Conservation (phyloP, 2,797 vertebrate genomes). For the Toxotes lorentzi region DNA sequence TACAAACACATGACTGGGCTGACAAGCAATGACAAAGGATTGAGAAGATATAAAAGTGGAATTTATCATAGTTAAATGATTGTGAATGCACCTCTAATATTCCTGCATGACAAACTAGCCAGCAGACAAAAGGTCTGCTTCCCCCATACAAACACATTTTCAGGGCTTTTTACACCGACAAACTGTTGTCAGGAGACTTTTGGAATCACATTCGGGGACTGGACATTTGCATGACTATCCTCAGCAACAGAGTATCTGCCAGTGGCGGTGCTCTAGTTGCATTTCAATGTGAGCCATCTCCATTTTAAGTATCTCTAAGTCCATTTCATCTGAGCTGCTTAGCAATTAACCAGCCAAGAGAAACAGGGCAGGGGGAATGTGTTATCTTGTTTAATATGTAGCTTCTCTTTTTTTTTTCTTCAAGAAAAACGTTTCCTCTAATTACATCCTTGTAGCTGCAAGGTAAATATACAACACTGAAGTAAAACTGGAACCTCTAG, state of each 20-base stretch:
- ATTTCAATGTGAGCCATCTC: constrained; percentile 64
- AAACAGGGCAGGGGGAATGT: constrained; percentile 29
- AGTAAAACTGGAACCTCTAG: not conserved
- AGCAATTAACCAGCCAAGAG: constrained; percentile 48
- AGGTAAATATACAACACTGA: constrained; percentile 39
- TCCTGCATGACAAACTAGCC: constrained; percentile 20
- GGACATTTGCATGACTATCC: constrained; percentile 53
- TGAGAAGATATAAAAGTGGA: not conserved
- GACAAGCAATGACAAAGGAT: not conserved
- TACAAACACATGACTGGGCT: not conserved
- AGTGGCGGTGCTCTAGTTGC: constrained; percentile 63
- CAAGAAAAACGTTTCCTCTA: constrained; percentile 21
- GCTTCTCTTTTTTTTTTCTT: constrained; percentile 21
- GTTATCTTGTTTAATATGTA: constrained; percentile 31
- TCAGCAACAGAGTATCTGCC: constrained; percentile 48
- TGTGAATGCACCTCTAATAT: constrained; percentile 21
- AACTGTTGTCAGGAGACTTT: constrained; percentile 43
- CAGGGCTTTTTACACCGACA: constrained; percentile 43
- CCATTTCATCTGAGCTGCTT: constrained; percentile 45
- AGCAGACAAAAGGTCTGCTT: constrained; percentile 21
- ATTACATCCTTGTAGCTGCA: constrained; percentile 22
- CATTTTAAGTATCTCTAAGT: constrained; percentile 57
- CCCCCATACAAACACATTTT: constrained; percentile 27
- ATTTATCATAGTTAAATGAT: not conserved
- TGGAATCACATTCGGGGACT: constrained; percentile 33